A percentile compares a stretch with the other conserved stretches of the same genome.
Evolutionary conservation across 2,797 vertebrate species (phyloP).

Genomic region (Otolemur crassicaudatus): DNA sequence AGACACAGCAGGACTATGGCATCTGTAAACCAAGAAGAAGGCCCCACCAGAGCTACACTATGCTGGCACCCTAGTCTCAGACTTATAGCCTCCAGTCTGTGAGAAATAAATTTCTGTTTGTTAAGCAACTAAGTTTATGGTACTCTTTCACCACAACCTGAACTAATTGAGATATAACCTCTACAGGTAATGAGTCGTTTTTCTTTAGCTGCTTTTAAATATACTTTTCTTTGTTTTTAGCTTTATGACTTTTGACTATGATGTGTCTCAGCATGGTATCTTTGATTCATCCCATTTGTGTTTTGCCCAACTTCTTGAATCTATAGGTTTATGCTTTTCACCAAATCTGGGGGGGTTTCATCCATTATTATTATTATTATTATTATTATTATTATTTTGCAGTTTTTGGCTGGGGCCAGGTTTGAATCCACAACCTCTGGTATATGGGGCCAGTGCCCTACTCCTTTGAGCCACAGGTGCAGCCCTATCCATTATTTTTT

Average conservation of each 20-base stretch:
- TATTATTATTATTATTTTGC: no score
- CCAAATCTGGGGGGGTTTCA: background rate
- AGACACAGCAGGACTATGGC: background rate
- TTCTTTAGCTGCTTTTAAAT: background rate
- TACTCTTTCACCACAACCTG: background rate
- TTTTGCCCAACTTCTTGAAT: background rate
- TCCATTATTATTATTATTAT: background rate
- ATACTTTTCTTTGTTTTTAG: background rate
- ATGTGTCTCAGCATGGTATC: background rate
- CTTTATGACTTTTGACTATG: conserved; percentile 17
- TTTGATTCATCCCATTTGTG: background rate
- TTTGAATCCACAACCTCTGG: no score
- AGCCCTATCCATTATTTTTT: background rate
- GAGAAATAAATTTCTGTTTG: background rate
- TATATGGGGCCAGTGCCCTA: no score
- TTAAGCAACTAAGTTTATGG: background rate
- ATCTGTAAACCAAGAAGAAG: background rate
- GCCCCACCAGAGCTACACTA: background rate
- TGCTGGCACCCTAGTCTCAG: background rate
- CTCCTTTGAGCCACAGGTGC: no score
- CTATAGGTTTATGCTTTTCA: background rate
- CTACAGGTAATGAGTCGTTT: background rate
- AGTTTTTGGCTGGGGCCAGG: no score
- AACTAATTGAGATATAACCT: background rate
- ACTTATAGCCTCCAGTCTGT: background rate